These are phyloP conservation scores for Seriola quinqueradiata DNA, from an alignment of 2,113 vertebrate genomes.

Conservation along the genomic window DNA sequence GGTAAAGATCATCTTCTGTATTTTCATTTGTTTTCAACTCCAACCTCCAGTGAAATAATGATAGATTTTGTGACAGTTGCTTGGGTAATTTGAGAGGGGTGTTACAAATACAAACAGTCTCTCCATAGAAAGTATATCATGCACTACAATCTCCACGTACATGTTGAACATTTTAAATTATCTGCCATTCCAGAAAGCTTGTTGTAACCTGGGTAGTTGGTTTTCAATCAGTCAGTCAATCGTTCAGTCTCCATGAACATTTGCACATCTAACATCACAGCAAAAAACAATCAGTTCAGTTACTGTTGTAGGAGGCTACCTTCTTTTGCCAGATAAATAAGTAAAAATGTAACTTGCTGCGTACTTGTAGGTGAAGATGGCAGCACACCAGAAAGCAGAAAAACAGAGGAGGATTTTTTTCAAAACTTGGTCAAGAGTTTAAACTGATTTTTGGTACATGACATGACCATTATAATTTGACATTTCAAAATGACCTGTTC, in stretches of 20 bases:
- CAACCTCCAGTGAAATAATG: neutral
- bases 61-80: neutral
- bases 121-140: neutral
- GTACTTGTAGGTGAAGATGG: neutral
- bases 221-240: neutral
- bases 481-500: conserved; percentile 51
- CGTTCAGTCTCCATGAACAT: neutral
- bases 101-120: neutral
- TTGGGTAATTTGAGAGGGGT: neutral
- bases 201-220: neutral
- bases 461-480: conserved; percentile 22
- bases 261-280: neutral
- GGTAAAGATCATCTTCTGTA: neutral
- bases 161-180: neutral
- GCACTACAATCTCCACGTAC: neutral
- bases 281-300: no score
- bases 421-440: neutral
- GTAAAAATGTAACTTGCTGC: neutral
- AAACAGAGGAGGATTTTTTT: neutral
- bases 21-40: neutral
- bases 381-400: neutral
- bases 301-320: neutral
- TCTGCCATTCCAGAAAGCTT: neutral
- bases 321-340: no score
- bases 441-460: neutral